Evolutionary conservation across 2,113 vertebrate genomes (phyloP).

Genomic region (Rhabdornis inornatus): DNA sequence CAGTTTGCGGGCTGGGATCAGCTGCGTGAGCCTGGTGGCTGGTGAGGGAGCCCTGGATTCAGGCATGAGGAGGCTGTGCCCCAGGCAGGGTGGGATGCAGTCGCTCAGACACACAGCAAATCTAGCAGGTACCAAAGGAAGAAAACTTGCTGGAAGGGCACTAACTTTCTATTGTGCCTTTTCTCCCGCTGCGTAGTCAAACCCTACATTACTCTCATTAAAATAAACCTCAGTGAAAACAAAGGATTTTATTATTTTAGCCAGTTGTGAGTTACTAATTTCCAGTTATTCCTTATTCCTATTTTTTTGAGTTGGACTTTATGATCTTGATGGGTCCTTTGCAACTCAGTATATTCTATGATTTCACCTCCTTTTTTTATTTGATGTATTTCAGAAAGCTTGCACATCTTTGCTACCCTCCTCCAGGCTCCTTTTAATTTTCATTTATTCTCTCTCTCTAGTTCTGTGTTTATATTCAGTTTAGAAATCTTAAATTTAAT

Average conservation of each 20-base stretch:
- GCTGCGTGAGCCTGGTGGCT: background rate
- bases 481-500: background rate
- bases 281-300: background rate
- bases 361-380: background rate
- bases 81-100: accelerated
- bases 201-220: background rate
- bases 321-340: background rate
- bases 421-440: background rate
- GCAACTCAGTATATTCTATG: background rate
- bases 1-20: background rate
- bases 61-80: accelerated
- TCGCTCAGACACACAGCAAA: background rate
- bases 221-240: background rate
- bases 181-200: background rate
- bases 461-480: background rate
- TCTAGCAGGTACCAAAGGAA: background rate
- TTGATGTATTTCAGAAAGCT: background rate
- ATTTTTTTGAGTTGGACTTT: background rate
- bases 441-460: background rate
- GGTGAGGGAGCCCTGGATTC: background rate
- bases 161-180: background rate
- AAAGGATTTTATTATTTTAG: background rate
- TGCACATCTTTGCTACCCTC: background rate
- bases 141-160: background rate
- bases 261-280: background rate